Conservation (phyloP, 2,797 vertebrate species). For the Toxotes lorentzi region DNA sequence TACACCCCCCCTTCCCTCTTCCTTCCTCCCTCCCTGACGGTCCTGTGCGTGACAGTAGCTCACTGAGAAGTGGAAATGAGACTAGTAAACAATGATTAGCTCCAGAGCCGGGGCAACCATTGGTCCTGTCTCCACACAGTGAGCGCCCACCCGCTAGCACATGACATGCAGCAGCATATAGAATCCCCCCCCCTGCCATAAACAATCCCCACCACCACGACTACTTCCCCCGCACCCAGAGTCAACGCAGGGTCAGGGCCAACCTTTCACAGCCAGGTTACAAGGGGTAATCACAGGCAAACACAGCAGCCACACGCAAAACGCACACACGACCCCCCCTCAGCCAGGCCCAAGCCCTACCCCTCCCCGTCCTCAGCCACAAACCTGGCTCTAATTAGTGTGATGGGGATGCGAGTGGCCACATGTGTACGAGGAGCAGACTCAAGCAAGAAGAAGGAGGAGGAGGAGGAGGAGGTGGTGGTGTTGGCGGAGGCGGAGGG, state of each 20-base stretch:
- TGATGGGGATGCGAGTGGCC: slow-evolving; percentile 81
- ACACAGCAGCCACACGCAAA: slow-evolving; percentile 88
- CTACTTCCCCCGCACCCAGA: slow-evolving; percentile 64
- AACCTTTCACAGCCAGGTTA: slow-evolving; percentile 87
- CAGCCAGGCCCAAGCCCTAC: not conserved
- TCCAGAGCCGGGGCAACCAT: slow-evolving; percentile 84
- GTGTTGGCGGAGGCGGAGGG: slow-evolving; percentile 37
- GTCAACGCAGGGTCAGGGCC: slow-evolving; percentile 85
- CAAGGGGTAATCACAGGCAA: slow-evolving; percentile 86
- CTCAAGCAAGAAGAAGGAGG: slow-evolving; percentile 50
- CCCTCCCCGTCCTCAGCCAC: slow-evolving; percentile 58
- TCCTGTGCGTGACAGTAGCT: slow-evolving; percentile 90
- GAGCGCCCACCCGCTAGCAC: slow-evolving; percentile 70
- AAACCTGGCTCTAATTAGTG: slow-evolving; percentile 89
- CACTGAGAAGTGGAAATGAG: slow-evolving; percentile 90
- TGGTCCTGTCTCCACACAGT: slow-evolving; percentile 77
- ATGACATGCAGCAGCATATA: slow-evolving; percentile 75
- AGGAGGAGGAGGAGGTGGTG: slow-evolving; percentile 43
- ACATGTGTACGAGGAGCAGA: slow-evolving; percentile 79
- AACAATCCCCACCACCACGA: not conserved
- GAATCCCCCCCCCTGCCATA: slow-evolving; percentile 27
- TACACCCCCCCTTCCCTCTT: slow-evolving; percentile 45
- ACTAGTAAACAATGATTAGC: slow-evolving; percentile 91
- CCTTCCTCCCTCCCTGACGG: slow-evolving; percentile 78
- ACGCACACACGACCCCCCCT: slow-evolving; percentile 71